phyloP scores from a whole-genome alignment of 2,113 vertebrate species.

The Papio anubis region DNA sequence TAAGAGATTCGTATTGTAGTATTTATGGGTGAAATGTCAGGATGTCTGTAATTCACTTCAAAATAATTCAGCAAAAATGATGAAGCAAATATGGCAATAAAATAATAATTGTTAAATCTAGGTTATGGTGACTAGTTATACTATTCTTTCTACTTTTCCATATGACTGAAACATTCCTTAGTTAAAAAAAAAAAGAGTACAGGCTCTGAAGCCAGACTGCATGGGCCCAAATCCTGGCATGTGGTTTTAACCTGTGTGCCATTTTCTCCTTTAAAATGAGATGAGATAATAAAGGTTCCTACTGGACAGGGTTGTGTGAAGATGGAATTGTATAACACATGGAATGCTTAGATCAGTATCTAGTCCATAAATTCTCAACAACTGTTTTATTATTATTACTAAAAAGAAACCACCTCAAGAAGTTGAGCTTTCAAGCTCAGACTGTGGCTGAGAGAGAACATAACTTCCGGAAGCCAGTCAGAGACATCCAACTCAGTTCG shows the following conservation, averaged over 20 bases:
- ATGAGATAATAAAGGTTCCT: neutral
- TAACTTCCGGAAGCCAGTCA: neutral
- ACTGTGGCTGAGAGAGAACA: neutral
- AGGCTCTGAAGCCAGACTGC: neutral
- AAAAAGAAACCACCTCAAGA: neutral
- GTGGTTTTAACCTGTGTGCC: neutral
- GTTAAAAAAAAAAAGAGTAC: neutral
- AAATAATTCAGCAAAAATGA: constrained; percentile 19
- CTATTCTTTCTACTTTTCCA: neutral
- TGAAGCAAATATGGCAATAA: neutral
- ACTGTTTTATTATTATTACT: neutral
- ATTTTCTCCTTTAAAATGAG: constrained; percentile 1
- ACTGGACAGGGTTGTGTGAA: neutral
- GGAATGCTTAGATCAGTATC: neutral
- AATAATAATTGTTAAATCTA: constrained; percentile 19
- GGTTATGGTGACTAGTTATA: neutral
- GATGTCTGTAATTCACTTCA: neutral
- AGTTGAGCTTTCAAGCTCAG: neutral
- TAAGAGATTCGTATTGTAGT: neutral
- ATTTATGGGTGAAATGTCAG: constrained; percentile 6
- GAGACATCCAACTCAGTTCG: neutral
- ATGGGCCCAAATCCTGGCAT: neutral
- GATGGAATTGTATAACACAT: neutral
- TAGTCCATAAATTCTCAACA: neutral
- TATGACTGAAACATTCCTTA: constrained; percentile 43